These are phyloP conservation scores for Torymus tubicola DNA, from an alignment of 2,888 invertebrate genomes.

Conservation along the genomic window DNA sequence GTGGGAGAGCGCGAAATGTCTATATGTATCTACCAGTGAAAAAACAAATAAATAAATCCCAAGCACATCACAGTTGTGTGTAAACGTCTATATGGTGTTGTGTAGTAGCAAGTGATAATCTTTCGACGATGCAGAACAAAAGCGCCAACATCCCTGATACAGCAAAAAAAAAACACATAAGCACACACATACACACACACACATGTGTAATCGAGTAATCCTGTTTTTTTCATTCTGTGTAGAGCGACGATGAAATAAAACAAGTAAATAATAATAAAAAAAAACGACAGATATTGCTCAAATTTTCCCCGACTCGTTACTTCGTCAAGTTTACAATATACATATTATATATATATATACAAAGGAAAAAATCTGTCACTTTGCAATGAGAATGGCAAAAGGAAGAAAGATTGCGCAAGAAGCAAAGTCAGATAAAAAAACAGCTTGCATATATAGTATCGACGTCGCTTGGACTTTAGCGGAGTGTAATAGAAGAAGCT, in stretches of 20 bases:
- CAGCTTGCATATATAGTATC: conserved; percentile 27
- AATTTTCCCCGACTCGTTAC: conserved; percentile 45
- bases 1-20: conserved; percentile 28
- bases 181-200: background rate
- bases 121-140: background rate
- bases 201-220: background rate
- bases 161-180: too few relatives aligned
- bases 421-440: conserved; percentile 24
- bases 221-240: conserved; percentile 23
- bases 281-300: conserved; percentile 19
- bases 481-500: too few relatives aligned
- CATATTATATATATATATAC: conserved; percentile 28
- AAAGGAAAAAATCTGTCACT: conserved; percentile 42
- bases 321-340: conserved; percentile 38
- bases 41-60: too few relatives aligned
- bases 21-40: background rate
- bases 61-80: too few relatives aligned
- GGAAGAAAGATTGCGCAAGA: background rate
- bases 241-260: background rate
- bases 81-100: too few relatives aligned
- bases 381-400: background rate
- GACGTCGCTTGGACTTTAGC: conserved; percentile 42
- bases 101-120: background rate
- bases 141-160: too few relatives aligned
- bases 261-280: background rate